Evolutionary conservation across 2,888 invertebrate species (phyloP), one percentile per base, ranked within the genome.

Genomic region (Xanthorhoe spadicearia): DNA sequence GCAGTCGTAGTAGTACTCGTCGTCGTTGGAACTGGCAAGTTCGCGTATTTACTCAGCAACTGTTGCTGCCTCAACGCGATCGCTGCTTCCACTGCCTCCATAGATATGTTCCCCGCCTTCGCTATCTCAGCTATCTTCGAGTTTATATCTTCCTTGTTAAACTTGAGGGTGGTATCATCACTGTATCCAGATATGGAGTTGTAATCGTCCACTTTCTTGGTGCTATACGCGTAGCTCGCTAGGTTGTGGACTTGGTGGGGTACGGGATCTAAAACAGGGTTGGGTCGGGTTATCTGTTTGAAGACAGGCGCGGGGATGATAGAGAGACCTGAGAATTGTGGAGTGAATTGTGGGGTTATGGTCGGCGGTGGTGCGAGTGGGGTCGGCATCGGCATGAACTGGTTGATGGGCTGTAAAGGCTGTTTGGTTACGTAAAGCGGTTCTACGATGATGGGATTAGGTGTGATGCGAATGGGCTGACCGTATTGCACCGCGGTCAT

Each of bases 31-130:
- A 93, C 74, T 23, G 90, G 87, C 38, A 93, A 78, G 54, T 86
- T 94, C 0, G 93, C 88, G 77, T 92, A 95, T 76, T 95, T 95
- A 55, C 93, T 94, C 78, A 95, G 79, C 69, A 96, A 80, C 82
- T 96, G 96, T 75, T 96, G 95, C 73, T 96, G 96, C 52, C 95
- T 92, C 74, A 96, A 86, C 4, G 95, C 91, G 60, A 97, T 95
- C 0, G 97, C 97, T 9, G 96, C 95, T 78, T 97, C 96, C 2
- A 97, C 94, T 7, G 96, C 96, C 66, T 96, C 96, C 81, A 96
- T 95, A 0, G 96, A 96, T 19, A 97, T 95, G 79, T 97, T 97
- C 15, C 96, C 96, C 5, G 96, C 96, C 65, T 95, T 94, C 0
- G 96, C 94, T 66, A 93, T 93, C 76, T 93, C 93, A 3, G 88